Evolutionary conservation across 2,888 invertebrate genomes (phyloP), one percentile per base, ranked within the genome.

Genomic region (Meiosimyza decipiens): DNA sequence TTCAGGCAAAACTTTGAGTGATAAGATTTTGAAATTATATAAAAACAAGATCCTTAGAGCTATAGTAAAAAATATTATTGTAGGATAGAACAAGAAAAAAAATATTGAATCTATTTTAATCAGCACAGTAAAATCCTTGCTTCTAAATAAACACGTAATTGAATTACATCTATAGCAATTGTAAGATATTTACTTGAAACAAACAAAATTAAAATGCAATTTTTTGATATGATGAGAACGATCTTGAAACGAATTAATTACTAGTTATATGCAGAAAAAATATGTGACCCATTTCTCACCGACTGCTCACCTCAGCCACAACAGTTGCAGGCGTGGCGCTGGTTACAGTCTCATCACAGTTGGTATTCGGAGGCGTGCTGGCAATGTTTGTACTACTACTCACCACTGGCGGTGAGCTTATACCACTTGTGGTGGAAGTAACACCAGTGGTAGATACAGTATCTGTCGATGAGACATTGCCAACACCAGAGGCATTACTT

Each of bases 391-490:
- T 85, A 80, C 86, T 85, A 80, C 85, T 85, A 77, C 86, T 85
- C 72, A 85, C 86, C 76, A 84, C 83, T n/a, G 85, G 85, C 51
- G 86, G 86, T 22, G 86, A 81, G 55, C 79, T 82, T 75, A 78
- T 81, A 72, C 84, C 85, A 75, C 86, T 83, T 28, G 85, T 85
- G 52, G 85, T 85, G 57, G 85, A 85, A 9, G 85, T 85, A 40
- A 86, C 85, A 51, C 84, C 84, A 16, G 75, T 75, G n/a, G 82
- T 80, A 69, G 80, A 79, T 55, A 77, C 77, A 16, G 79, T 77
- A 74, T 83, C 81, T 15, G 74, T 74, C 52, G 75, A 73, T 68
- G 75, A 71, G 50, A 73, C 62, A 57, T 63, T 16, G 66, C 65
- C 40, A 74, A 68, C 55, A 69, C 68, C 47, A 74, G 57, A 54